phyloP scores from a whole-genome alignment of 1,140 invertebrate species.

The Drosophila parabipectinata region DNA sequence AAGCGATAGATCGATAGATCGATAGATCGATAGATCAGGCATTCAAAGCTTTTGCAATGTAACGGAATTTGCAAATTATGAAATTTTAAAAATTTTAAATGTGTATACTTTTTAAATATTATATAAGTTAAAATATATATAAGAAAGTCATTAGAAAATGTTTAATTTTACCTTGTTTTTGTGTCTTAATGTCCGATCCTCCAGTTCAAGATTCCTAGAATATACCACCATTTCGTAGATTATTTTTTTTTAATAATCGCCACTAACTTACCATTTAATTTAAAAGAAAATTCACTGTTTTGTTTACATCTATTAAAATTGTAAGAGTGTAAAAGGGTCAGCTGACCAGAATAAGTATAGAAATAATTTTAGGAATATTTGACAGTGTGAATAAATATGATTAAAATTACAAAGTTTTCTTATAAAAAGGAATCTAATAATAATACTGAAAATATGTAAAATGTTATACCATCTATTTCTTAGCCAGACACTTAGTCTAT shows the following conservation, averaged over 20 bases:
- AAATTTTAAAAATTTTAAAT: neutral
- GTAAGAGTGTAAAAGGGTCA: too few species aligned
- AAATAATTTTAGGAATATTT: neutral
- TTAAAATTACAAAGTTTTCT: neutral
- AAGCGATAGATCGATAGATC: slow-evolving; percentile 23
- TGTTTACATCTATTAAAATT: too few species aligned
- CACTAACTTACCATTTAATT: neutral
- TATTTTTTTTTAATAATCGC: neutral
- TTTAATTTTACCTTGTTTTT: neutral
- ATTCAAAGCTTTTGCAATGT: neutral
- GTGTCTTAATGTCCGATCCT: neutral
- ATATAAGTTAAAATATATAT: too few species aligned
- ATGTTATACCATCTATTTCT: too few species aligned
- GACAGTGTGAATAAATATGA: neutral
- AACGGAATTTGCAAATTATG: neutral
- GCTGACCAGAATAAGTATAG: too few species aligned
- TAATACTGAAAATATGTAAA: too few species aligned
- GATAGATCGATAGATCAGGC: neutral
- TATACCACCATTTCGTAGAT: too few species aligned
- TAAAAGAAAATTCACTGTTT: too few species aligned
- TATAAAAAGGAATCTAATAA: neutral
- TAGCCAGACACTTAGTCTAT: neutral
- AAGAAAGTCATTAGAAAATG: too few species aligned
- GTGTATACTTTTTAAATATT: too few species aligned
- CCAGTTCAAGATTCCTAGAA: neutral